Evolutionary conservation across 2,888 invertebrate species (phyloP).

Genomic region (Megalurothrips usitatus): DNA sequence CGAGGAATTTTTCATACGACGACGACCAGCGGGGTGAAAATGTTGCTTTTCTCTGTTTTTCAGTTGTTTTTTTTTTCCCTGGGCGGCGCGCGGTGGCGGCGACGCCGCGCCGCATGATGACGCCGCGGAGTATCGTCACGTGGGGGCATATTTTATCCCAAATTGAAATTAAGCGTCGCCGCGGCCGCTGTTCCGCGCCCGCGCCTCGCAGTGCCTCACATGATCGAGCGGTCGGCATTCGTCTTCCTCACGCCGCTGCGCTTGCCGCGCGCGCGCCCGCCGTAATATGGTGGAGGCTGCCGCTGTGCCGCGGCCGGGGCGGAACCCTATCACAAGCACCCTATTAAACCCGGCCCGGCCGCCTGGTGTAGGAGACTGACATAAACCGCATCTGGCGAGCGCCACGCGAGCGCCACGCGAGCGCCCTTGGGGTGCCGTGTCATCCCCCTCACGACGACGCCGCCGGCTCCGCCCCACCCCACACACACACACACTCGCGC

Average conservation of each 20-base stretch:
- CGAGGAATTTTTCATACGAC: neutral
- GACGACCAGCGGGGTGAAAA: neutral
- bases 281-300: neutral
- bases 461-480: neutral
- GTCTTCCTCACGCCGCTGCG: neutral
- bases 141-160: too few relatives aligned
- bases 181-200: too few relatives aligned
- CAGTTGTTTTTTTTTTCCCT: neutral
- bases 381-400: slow-evolving; percentile 13
- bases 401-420: too few relatives aligned
- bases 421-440: neutral
- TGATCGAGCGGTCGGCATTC: neutral
- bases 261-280: neutral
- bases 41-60: neutral
- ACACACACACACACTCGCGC: neutral
- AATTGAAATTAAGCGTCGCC: too few relatives aligned
- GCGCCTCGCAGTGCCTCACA: too few relatives aligned
- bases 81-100: neutral
- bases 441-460: neutral
- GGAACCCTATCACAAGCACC: slow-evolving; percentile 14
- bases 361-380: slow-evolving; percentile 1
- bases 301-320: too few relatives aligned
- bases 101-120: too few relatives aligned
- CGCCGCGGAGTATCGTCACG: too few relatives aligned
- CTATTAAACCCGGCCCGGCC: slow-evolving; percentile 8